Conservation (phyloP, 2,888 invertebrate genomes). For the Galerucella pusilla region DNA sequence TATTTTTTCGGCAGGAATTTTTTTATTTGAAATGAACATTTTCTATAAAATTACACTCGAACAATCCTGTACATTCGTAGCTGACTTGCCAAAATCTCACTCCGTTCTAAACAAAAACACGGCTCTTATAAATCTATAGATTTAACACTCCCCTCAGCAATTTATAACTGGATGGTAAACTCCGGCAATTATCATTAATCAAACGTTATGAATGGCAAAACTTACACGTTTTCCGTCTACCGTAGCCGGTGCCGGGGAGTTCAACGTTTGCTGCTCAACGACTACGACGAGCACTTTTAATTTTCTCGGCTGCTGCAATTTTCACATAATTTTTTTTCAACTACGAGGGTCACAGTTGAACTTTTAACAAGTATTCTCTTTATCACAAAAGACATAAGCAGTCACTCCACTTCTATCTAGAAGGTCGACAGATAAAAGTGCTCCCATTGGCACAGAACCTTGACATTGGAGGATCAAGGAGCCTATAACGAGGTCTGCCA, state of each 20-base stretch:
- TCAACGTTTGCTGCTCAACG: conserved; percentile 38
- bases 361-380: background rate
- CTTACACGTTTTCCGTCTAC: conserved; percentile 57
- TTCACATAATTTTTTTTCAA: conserved; percentile 24
- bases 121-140: conserved; percentile 57
- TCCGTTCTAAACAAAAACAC: conserved; percentile 59
- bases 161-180: conserved; percentile 62
- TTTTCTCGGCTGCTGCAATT: conserved; percentile 51
- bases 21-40: background rate
- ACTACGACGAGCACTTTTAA: conserved; percentile 53
- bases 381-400: background rate
- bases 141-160: conserved; percentile 55
- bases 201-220: conserved; percentile 64
- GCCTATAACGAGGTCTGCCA: too few species aligned
- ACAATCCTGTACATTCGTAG: conserved; percentile 27
- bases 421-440: too few species aligned
- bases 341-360: conserved; percentile 2
- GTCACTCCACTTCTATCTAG: too few species aligned
- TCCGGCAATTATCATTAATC: conserved; percentile 64
- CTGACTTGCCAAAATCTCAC: conserved; percentile 56
- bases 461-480: too few species aligned
- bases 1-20: background rate
- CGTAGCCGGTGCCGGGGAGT: conserved; percentile 19
- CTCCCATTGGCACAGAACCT: too few species aligned
- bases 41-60: background rate